phyloP scores from a whole-genome alignment of 2,888 invertebrate species.

The Beris morrisii region DNA sequence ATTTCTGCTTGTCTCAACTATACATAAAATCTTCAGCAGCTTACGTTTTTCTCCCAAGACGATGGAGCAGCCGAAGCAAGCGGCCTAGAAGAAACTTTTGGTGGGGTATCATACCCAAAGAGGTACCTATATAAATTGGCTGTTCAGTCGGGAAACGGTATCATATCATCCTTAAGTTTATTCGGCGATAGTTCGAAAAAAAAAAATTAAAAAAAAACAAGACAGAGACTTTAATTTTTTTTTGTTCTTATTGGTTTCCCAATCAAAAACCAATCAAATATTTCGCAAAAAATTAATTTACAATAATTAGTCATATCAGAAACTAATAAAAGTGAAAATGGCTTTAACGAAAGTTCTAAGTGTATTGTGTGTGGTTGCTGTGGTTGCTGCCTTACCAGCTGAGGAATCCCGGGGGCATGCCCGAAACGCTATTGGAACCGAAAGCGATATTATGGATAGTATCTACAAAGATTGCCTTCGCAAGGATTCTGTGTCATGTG shows the following conservation, averaged over 20 bases:
- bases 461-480: conserved; percentile 77
- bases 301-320: conserved; percentile 26
- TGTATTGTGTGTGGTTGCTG: conserved; percentile 61
- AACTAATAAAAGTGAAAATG: conserved; percentile 44
- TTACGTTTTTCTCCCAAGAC: conserved; percentile 33
- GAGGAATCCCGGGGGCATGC: conserved; percentile 65
- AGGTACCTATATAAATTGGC: conserved; percentile 57
- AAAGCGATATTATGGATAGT: conserved; percentile 77
- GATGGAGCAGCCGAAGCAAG: conserved; percentile 32
- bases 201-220: conserved; percentile 31
- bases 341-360: conserved; percentile 58
- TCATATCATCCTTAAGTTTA: conserved; percentile 58
- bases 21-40: conserved; percentile 25
- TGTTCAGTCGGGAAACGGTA: conserved; percentile 57
- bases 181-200: conserved; percentile 52
- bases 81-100: conserved; percentile 38
- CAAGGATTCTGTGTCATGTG: conserved; percentile 81
- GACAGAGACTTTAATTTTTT: neutral
- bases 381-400: conserved; percentile 70
- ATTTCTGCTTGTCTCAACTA: conserved; percentile 1
- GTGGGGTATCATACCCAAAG: conserved; percentile 42
- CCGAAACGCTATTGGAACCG: conserved; percentile 65
- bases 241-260: neutral
- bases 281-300: conserved; percentile 39
- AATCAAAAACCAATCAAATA: conserved; percentile 27